phyloP scores from a whole-genome alignment of 2,113 vertebrate species.

The Phyllostomus discolor region DNA sequence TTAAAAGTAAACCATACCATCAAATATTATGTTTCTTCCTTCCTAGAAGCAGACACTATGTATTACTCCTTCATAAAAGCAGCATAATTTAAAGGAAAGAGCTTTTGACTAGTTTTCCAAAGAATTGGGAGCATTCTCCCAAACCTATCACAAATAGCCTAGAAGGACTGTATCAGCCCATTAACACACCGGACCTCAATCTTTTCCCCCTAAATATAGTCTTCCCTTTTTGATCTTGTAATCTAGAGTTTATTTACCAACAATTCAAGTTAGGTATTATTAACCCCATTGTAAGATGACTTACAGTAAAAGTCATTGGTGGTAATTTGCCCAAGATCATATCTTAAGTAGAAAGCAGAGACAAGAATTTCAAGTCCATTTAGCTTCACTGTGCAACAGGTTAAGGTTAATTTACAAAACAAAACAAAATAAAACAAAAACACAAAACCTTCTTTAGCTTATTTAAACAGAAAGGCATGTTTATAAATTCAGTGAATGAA shows the following conservation, averaged over 20 bases:
- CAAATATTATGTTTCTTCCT: background rate
- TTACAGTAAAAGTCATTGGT: background rate
- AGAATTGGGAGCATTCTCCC: background rate
- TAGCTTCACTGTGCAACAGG: background rate
- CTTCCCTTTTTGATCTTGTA: background rate
- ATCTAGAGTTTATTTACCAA: background rate
- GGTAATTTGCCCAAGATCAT: background rate
- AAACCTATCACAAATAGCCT: background rate
- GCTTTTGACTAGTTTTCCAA: background rate
- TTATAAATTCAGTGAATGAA: background rate
- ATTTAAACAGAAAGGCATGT: background rate
- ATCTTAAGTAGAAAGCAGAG: background rate
- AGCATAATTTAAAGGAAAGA: background rate
- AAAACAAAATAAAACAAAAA: background rate
- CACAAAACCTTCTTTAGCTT: background rate
- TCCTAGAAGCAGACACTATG: background rate
- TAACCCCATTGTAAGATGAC: background rate
- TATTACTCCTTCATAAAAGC: background rate
- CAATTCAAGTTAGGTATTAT: background rate
- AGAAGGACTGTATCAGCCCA: background rate
- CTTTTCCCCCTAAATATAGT: background rate
- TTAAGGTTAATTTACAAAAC: background rate
- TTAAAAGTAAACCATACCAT: background rate
- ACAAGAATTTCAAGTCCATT: background rate
- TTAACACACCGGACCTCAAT: background rate